A percentile compares a stretch with the other conserved stretches of the same genome.
These are phyloP conservation scores for Montipora cactus DNA, from an alignment of 64 coral and sea anemone genomes.

Conservation along the genomic window DNA sequence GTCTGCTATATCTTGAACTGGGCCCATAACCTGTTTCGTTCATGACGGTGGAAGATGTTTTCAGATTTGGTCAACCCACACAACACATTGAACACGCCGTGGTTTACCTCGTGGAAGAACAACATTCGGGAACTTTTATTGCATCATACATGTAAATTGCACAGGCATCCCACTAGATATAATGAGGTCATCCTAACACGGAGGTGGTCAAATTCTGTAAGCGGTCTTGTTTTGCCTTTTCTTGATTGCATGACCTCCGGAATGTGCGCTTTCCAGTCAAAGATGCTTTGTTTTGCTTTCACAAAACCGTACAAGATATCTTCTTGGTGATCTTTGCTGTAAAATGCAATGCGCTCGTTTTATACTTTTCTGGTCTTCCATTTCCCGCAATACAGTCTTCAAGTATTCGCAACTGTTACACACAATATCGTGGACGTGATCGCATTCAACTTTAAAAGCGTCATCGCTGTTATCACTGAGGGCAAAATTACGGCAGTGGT, in stretches of 20 bases:
- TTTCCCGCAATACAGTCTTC: not conserved
- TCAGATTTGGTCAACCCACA: too few relatives aligned
- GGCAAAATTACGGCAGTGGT: slow-evolving; percentile 52
- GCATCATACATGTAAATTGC: too few relatives aligned
- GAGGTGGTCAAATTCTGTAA: not conserved
- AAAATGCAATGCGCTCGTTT: slow-evolving; percentile 1
- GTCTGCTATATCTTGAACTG: too few relatives aligned
- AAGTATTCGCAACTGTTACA: slow-evolving; percentile 22
- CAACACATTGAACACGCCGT: too few relatives aligned
- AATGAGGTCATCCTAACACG: too few relatives aligned
- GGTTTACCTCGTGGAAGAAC: too few relatives aligned
- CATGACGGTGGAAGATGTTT: too few relatives aligned
- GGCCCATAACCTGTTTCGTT: too few relatives aligned
- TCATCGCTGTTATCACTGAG: slow-evolving; percentile 32
- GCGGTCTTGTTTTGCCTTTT: slow-evolving; percentile 21
- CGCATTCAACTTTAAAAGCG: slow-evolving; percentile 22
- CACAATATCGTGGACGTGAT: slow-evolving; percentile 1
- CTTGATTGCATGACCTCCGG: slow-evolving; percentile 10
- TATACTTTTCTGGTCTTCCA: not conserved
- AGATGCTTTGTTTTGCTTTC: slow-evolving; percentile 32
- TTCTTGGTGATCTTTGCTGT: slow-evolving; percentile 55
- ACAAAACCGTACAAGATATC: slow-evolving; percentile 50
- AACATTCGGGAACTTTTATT: too few relatives aligned
- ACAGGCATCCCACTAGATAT: too few relatives aligned
- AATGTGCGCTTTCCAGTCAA: slow-evolving; percentile 34